Conservation (phyloP, 2,797 vertebrate genomes). For the Pangasius sanitwongsei region DNA sequence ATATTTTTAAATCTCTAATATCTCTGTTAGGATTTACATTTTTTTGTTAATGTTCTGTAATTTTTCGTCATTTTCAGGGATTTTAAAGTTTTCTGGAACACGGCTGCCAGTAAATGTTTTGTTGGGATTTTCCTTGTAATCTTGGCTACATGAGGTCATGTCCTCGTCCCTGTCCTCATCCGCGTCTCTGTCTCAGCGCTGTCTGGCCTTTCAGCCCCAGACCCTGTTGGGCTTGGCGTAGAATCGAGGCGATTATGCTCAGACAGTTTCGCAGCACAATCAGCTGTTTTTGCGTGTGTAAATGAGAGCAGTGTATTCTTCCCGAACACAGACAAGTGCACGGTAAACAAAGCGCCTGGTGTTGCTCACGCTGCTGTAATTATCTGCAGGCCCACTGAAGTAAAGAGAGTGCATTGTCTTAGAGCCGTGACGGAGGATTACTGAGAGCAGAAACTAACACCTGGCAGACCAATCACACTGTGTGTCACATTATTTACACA, state of each 20-base stretch:
- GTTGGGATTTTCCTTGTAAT: slow-evolving; percentile 4
- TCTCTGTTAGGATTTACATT: not conserved
- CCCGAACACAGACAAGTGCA: slow-evolving; percentile 32
- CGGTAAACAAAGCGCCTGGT: slow-evolving; percentile 51
- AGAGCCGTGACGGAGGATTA: not conserved
- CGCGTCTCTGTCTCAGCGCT: not conserved
- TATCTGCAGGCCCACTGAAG: slow-evolving; percentile 49
- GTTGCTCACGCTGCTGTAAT: slow-evolving; percentile 45
- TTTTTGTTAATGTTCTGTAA: not conserved
- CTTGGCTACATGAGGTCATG: slow-evolving; percentile 5
- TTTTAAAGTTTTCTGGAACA: not conserved
- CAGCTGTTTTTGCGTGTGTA: slow-evolving; percentile 42
- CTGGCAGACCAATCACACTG: slow-evolving; percentile 18
- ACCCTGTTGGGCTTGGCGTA: slow-evolving; percentile 40
- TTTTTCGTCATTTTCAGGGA: not conserved
- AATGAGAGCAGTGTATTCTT: slow-evolving; percentile 44
- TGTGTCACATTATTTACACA: slow-evolving; percentile 23
- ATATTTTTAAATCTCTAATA: not conserved
- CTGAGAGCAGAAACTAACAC: slow-evolving; percentile 14
- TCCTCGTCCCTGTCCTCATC: not conserved
- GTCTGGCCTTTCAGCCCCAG: slow-evolving; percentile 40
- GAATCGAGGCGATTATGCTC: slow-evolving; percentile 52
- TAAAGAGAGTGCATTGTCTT: slow-evolving; percentile 51
- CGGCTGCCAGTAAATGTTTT: not conserved
- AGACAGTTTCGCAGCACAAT: slow-evolving; percentile 46